Evolutionary conservation across 1,140 invertebrate genomes (phyloP).

Genomic region (Drosophila nigrodunni): DNA sequence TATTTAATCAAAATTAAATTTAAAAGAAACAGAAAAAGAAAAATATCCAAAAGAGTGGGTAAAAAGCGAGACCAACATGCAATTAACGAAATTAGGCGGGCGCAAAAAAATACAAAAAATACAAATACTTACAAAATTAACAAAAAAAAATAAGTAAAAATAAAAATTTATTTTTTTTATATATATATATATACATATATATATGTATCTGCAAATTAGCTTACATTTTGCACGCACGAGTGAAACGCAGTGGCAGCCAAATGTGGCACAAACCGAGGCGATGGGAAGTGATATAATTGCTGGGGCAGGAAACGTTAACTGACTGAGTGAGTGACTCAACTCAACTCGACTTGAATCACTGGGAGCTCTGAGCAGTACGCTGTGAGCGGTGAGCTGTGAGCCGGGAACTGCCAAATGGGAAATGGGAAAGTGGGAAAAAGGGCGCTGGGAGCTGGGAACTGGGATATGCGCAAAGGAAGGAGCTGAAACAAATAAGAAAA

Average conservation of each 20-base stretch:
- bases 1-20: slow-evolving; percentile 28
- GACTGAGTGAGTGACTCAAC: slow-evolving; percentile 71
- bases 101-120: slow-evolving; percentile 12
- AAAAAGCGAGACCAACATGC: slow-evolving; percentile 26
- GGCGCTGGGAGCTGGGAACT: background rate
- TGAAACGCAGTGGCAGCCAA: slow-evolving; percentile 54
- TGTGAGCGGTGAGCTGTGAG: background rate
- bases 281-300: slow-evolving; percentile 80
- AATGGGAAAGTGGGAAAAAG: background rate
- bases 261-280: slow-evolving; percentile 41
- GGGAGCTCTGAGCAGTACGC: background rate
- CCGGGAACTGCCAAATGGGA: background rate
- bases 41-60: slow-evolving; percentile 34
- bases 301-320: slow-evolving; percentile 77
- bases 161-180: background rate
- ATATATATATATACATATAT: no score
- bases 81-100: slow-evolving; percentile 52
- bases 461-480: slow-evolving; percentile 12
- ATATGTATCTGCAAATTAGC: slow-evolving; percentile 65
- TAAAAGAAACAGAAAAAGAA: background rate
- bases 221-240: slow-evolving; percentile 76
- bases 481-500: no score
- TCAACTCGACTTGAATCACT: slow-evolving; percentile 37
- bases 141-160: slow-evolving; percentile 16
- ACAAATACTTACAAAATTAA: slow-evolving; percentile 13